Conservation (phyloP, 2,113 vertebrate species). For the Nothobranchius furzeri region DNA sequence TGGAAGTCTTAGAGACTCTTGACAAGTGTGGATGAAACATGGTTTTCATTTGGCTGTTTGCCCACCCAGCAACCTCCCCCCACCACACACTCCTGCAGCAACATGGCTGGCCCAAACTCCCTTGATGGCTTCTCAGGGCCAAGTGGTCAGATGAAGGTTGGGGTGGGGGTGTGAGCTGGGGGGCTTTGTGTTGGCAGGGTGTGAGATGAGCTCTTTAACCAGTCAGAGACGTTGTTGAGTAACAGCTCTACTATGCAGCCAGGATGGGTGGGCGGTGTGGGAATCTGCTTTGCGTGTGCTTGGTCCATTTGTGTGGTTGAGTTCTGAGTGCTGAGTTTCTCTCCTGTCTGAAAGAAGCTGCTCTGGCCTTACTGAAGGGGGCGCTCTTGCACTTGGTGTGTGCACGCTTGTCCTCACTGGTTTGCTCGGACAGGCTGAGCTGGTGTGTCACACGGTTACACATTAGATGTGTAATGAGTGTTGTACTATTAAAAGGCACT, state of each 20-base stretch:
- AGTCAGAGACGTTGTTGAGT: conserved; percentile 62
- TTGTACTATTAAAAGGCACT: conserved; percentile 28
- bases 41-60: conserved; percentile 70
- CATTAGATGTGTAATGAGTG: conserved; percentile 32
- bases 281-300: conserved; percentile 23
- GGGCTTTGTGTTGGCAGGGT: conserved; percentile 61
- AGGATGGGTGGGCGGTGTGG: not conserved
- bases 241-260: conserved; percentile 46
- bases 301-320: conserved; percentile 10
- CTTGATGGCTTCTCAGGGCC: conserved; percentile 45
- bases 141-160: conserved; percentile 56
- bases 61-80: conserved; percentile 12
- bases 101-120: conserved; percentile 20
- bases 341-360: conserved; percentile 7
- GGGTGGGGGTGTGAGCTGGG: conserved; percentile 20
- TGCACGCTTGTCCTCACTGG: not conserved
- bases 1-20: conserved; percentile 28
- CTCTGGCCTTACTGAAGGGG: conserved; percentile 62
- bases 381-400: conserved; percentile 63
- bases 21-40: conserved; percentile 60
- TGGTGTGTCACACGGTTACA: conserved; percentile 30
- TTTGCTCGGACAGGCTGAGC: conserved; percentile 18
- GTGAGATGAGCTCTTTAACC: conserved; percentile 62
- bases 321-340: not conserved
- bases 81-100: not conserved